These are phyloP conservation scores for Aviceda subcristata DNA, from an alignment of 2,113 vertebrate species.

Conservation along the genomic window DNA sequence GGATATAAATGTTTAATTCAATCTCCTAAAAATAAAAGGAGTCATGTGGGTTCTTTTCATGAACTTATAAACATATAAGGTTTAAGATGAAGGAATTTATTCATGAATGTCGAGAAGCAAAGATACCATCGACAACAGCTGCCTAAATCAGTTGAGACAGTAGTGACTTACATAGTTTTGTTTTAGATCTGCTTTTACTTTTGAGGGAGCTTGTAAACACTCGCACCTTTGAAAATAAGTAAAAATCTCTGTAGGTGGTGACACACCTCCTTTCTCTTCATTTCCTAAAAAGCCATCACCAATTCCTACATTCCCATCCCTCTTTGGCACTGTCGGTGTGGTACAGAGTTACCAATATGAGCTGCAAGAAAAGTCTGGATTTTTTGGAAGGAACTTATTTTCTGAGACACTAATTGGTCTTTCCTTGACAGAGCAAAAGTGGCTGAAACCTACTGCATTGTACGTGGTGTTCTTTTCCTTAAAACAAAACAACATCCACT, in stretches of 20 bases:
- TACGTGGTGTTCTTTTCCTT: neutral
- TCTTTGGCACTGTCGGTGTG: neutral
- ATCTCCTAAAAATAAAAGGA: conserved; percentile 70
- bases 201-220: conserved; percentile 25
- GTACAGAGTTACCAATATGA: neutral
- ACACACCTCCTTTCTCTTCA: neutral
- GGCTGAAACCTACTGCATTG: neutral
- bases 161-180: conserved; percentile 3
- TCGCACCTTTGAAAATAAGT: neutral
- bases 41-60: conserved; percentile 49
- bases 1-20: conserved; percentile 69
- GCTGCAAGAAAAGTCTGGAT: neutral
- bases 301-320: neutral
- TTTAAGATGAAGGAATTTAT: conserved; percentile 67
- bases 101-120: conserved; percentile 53
- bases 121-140: conserved; percentile 33
- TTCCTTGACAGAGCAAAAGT: neutral
- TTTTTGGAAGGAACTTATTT: neutral
- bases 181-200: conserved; percentile 47
- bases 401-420: neutral
- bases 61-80: conserved; percentile 35
- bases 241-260: neutral
- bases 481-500: neutral
- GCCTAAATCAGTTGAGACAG: conserved; percentile 30
- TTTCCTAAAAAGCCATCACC: neutral